Base-by-base conservation (phyloP, 2,797 vertebrate genomes). In the Odontamblyopus lacepedii region DNA sequence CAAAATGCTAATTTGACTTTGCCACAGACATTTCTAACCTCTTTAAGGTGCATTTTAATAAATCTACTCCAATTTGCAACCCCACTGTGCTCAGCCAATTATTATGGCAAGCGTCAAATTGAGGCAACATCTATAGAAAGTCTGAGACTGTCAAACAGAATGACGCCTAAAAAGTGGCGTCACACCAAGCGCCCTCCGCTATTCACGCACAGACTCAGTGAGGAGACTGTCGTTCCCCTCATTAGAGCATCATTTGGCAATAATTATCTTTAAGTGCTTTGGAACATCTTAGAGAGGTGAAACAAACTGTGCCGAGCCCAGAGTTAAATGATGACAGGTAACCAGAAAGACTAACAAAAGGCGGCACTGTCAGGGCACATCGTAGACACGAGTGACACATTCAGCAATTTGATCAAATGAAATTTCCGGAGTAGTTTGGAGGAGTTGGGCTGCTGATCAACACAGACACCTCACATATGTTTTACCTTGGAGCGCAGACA, bases 21-120 rank as follows among this genome's bases (percentile, higher is more conserved):
- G 73, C 63, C 90, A 90, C 91, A 89, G 91, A 92, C 92, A 89
- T 93, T 91, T 91, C 76, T 89, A 85, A 90, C 89, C 85, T 81
- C 89, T 93, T 94, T 91, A 94, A 92, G 92, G 88, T 91, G 89
- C 89, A 85, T 93, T 95, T 93, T 93, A 92, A 92, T 93, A 92
- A 92, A 91, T 89, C 85, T 85, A 78, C 73, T 8, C 84, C 91
- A 94, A 94, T 94, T 95, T 94, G 92, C 92, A 92, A 93, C 90
- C 80, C 85, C 85, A 16, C 78, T 74, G 82, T 73, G 79, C 84
- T 75, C 78, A 77, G 78, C 87, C 92, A 92, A 93, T 94, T 93
- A 93, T 90, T 90, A 89, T 83, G 84, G 87, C 78, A 87, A 67
- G 82, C 81, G 74, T 92, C 79, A 80, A 82, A 89, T 79, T 83